These are phyloP conservation scores for Ormyrus labotus DNA, from an alignment of 2,888 invertebrate species.

Conservation along the genomic window DNA sequence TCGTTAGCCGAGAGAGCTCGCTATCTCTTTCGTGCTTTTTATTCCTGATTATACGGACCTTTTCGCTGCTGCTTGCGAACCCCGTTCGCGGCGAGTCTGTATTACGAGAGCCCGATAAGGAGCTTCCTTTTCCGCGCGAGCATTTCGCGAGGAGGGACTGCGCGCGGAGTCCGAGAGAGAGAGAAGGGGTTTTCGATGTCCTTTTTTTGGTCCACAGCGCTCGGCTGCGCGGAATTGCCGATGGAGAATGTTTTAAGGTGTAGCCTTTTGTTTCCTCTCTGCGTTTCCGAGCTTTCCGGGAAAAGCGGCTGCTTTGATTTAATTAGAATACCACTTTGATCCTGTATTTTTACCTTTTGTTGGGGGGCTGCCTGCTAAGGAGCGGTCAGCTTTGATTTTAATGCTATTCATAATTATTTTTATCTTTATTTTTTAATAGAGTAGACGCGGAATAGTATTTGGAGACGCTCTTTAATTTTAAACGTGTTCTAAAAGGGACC, in stretches of 20 bases:
- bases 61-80: slow-evolving; percentile 29
- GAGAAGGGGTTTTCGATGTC: slow-evolving; percentile 7
- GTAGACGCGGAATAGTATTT: too few species aligned
- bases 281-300: background rate
- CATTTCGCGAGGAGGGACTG: too few species aligned
- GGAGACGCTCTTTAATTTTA: too few species aligned
- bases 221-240: background rate
- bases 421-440: too few species aligned
- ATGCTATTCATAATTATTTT: too few species aligned
- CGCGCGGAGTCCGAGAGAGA: background rate
- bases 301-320: slow-evolving; percentile 30
- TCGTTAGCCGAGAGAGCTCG: background rate
- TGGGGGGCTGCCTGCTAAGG: background rate
- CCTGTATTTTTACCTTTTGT: background rate
- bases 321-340: slow-evolving; percentile 32
- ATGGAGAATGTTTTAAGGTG: slow-evolving; percentile 18
- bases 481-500: too few species aligned
- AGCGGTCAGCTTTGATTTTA: too few species aligned
- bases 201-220: slow-evolving; percentile 10
- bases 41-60: slow-evolving; percentile 5
- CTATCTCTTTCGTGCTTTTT: background rate
- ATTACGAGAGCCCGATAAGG: slow-evolving; percentile 28
- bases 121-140: slow-evolving; percentile 21
- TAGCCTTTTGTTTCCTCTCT: slow-evolving; percentile 29
- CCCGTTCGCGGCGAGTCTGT: slow-evolving; percentile 13